Conservation (phyloP, 2,113 vertebrate genomes). For the Neogale vison region DNA sequence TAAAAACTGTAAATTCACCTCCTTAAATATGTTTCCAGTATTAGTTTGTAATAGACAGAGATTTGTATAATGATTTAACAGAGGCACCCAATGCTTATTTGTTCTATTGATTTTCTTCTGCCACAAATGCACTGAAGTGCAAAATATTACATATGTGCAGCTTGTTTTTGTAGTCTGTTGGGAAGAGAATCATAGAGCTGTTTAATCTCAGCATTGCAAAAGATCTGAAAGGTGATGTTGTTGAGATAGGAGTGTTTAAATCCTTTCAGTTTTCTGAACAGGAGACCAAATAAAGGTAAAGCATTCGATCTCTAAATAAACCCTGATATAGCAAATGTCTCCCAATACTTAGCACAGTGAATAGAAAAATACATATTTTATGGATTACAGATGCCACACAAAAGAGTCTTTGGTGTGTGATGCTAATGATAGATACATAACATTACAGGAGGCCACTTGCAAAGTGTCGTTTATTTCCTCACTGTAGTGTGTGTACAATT, state of each 20-base stretch:
- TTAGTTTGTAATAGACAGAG: conserved; percentile 13
- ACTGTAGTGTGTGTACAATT: neutral
- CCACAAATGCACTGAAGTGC: neutral
- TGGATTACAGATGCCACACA: neutral
- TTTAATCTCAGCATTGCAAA: conserved; percentile 44
- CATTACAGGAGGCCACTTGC: neutral
- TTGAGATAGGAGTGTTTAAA: neutral
- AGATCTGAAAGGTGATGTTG: conserved; percentile 48
- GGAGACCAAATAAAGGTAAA: conserved; percentile 12
- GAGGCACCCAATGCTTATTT: neutral
- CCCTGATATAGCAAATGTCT: neutral
- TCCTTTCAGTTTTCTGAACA: conserved; percentile 5
- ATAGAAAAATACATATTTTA: neutral
- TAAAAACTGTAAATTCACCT: conserved; percentile 33
- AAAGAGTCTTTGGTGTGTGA: neutral
- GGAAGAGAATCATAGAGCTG: neutral
- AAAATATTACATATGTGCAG: neutral
- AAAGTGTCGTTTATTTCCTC: neutral
- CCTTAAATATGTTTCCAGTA: neutral
- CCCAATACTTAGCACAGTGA: neutral
- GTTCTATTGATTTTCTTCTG: conserved; percentile 42
- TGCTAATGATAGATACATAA: neutral
- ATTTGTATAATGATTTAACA: neutral
- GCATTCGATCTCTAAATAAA: conserved; percentile 14
- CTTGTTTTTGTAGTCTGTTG: conserved; percentile 24